Conservation (phyloP, 2,113 vertebrate species). For the Xiphorhynchus elegans region DNA sequence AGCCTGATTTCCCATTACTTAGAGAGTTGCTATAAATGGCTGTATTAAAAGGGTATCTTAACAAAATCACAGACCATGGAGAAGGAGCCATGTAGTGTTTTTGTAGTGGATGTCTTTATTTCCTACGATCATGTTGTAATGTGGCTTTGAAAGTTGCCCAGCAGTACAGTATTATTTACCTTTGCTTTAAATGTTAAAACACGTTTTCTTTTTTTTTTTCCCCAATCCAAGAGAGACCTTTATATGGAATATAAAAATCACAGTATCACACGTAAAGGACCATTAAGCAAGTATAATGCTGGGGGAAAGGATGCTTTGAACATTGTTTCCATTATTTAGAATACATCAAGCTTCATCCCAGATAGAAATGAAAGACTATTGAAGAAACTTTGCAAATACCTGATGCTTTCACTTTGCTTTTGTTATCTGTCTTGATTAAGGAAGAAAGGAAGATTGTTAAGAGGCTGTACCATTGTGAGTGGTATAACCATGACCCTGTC, state of each 20-base stretch:
- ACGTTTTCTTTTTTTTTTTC: not conserved
- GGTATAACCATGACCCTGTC: not conserved
- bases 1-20: not conserved
- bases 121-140: not conserved
- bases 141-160: constrained; percentile 46
- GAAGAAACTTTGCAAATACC: constrained; percentile 16
- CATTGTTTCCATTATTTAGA: constrained; percentile 38
- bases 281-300: constrained; percentile 33
- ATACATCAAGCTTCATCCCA: not conserved
- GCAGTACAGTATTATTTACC: constrained; percentile 59
- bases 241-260: not conserved
- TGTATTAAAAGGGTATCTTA: constrained; percentile 18
- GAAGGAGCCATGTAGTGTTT: constrained; percentile 52
- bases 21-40: not conserved
- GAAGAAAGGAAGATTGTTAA: constrained; percentile 17
- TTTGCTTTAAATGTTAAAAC: constrained; percentile 52
- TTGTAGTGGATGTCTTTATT: constrained; percentile 18
- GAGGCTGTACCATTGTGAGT: not conserved
- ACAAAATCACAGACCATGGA: not conserved
- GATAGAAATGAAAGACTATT: constrained; percentile 33
- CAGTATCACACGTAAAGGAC: constrained; percentile 14
- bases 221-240: not conserved
- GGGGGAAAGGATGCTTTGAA: constrained; percentile 33
- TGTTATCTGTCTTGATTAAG: constrained; percentile 10
- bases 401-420: not conserved